Evolutionary conservation across 2,797 vertebrate genomes (phyloP), one percentile per base, ranked within the genome.

Genomic region (Sebastes nivosus): DNA sequence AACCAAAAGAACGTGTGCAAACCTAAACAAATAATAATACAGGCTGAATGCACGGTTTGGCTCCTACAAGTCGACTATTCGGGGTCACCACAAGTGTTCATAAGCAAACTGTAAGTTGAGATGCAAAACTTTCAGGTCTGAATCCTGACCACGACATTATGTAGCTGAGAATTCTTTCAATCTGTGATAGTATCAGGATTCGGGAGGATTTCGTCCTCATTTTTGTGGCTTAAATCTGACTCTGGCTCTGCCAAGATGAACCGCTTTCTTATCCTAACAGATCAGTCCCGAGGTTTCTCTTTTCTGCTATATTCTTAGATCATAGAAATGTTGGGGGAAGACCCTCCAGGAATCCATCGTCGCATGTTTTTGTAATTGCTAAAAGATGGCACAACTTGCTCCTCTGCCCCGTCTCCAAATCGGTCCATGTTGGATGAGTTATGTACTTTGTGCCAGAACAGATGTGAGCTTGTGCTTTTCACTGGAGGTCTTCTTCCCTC

Each of bases 301-400:
- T 77, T 64, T 52, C 11, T 55, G 27, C 7, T 32, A 66, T 67
- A 38, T 55, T 80, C 61, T 64, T 14, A 69, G 85, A 86, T 87
- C 72, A 83, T 6, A 85, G 72, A 69, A 0, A 8, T 16, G 24
- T 70, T 34, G 73, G 30, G 32, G 59, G 32, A 72, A 65, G 63
- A 69, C 75, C 85, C 83, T 80, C 3, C 79, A 84, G 81, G 84
- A 85, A 36, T 86, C 81, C 58, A 65, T 25, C 30, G 52, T 77
- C 66, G 24, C 80, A 91, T 89, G 85, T 87, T 92, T 78, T 65
- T 73, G 36, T 88, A 84, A 89, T 88, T 58, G 79, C 70, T 75
- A 34, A 85, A 90, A 90, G 59, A 78, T 25, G 77, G 29, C 67
- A 55, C 81, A 85, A 82, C 30, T 82, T 79, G 85, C 70, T 86